Evolutionary conservation across 2,113 vertebrate species (phyloP), one percentile per base, ranked within the genome.

Genomic region (Anguilla japonica): DNA sequence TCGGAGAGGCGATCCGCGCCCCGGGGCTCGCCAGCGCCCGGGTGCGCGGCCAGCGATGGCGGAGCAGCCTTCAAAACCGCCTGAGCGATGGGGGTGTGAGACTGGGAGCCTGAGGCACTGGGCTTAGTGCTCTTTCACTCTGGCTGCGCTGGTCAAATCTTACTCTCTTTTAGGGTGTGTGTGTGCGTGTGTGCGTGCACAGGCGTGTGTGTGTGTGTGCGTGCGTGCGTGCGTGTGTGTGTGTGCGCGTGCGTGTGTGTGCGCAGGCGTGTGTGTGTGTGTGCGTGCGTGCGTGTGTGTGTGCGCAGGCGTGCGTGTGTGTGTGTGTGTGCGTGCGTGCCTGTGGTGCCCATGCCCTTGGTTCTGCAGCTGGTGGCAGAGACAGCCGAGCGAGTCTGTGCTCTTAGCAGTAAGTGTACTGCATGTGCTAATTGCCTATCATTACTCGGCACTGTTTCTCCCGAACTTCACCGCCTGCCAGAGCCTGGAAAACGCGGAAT

Each of bases 391-490:
- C 3, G 60, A 67, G 4, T 67, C 26, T 22, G 57, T 60, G 60
- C 92, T 91, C 86, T 50, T 85, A 88, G 91, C 91, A 71, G 20
- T 22, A 83, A 87, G 87, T 81, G 84, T 83, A 85, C 83, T 43
- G 26, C 79, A 53, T 14, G 50, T 53, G 50, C 71, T 75, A 75
- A 75, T 75, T 75, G 71, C 71, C 71, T n/a, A 5, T 34, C 26
- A 13, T 34, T 13, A 13, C n/a, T 13, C 5, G n/a, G 15, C 26
- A 26, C n/a, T 89, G 83, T 86, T 87, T 84, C 5, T 46, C 43
- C 1, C 4, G 67, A n/a, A 41, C 26, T 20, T 22, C 20, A n/a
- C 18, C 41, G 39, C 39, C 16, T 57, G 0, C 6, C 63, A 71
- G 22, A 26, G 63, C 26, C 71, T 11, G 26, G n/a, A 34, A 75